These are phyloP conservation scores for Cancer borealis DNA, from an alignment of 2,888 invertebrate species.

Conservation along the genomic window DNA sequence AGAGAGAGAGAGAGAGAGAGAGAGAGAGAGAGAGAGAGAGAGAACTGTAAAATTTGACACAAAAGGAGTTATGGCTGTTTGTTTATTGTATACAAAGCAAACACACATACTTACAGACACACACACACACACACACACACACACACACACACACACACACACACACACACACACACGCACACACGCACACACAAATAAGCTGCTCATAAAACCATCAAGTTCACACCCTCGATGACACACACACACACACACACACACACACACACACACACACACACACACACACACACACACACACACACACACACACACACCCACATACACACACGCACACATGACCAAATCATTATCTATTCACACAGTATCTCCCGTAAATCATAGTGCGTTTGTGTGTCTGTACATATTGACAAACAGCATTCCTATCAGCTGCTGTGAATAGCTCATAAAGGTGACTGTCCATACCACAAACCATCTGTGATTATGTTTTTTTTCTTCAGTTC, in stretches of 20 bases:
- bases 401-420: background rate
- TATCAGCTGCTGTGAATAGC: background rate
- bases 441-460: conserved; percentile 1
- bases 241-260: conserved; percentile 17
- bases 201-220: background rate
- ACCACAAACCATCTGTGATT: background rate
- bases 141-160: too few relatives aligned
- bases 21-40: conserved; percentile 24
- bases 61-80: conserved; percentile 5
- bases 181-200: too few relatives aligned
- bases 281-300: conserved; percentile 20
- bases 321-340: background rate
- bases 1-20: conserved; percentile 33
- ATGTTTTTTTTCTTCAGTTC: background rate
- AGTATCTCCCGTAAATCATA: background rate
- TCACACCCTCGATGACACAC: background rate
- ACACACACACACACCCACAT: conserved; percentile 20
- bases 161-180: too few relatives aligned
- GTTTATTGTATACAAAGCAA: background rate
- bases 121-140: background rate
- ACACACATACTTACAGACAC: background rate
- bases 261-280: conserved; percentile 9
- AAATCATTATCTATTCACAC: background rate
- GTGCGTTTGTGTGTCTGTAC: background rate
- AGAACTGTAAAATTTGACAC: background rate